Evolutionary conservation across 2,797 vertebrate species (phyloP), one percentile per base, ranked within the genome.

Genomic region (Crocodylus rhombifer): DNA sequence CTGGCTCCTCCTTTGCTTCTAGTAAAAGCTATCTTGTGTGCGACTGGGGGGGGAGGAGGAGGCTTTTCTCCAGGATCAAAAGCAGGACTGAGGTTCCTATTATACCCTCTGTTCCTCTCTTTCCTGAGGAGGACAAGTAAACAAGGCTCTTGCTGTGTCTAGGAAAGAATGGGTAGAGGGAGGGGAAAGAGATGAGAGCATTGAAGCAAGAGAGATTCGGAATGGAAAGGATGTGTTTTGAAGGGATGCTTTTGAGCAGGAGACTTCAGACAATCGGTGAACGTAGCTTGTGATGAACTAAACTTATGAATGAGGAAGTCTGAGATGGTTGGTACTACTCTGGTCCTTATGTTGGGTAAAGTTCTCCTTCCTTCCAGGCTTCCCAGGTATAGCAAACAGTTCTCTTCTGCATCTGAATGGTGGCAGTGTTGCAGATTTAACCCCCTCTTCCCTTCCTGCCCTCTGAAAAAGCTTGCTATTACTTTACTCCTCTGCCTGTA

Each of bases 331-430:
- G 36, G 21, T n/a, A 55, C 80, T 77, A 26, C 67, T 13, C 9
- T 33, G 4, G 1, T 1, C 28, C 30, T 25, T 42, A 5, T 28
- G 5, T 60, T 80, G 4, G 4, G 9, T 4, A 6, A 1, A 21
- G 3, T n/a, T 2, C 12, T 51, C 51, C 82, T 62, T 67, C 6
- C 14, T 5, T 81, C 36, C 69, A 73, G 5, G 6, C 69, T 81
- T 25, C 0, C 0, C 0, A 1, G 82, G 26, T 36, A 1, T 2
- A 21, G 25, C n/a, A 74, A 77, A 33, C 36, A 69, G 20, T 62
- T 14, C 17, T 0, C 0, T 76, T 73, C 42, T 6, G 26, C 2
- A 0, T 36, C 2, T n/a, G 20, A n/a, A 9, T 11, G 10, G 36
- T 1, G 1, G 20, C 76, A 62, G 42, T 42, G 42, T 42, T 42